Evolutionary conservation across 2,888 invertebrate genomes (phyloP), one percentile per base, ranked within the genome.

Genomic region (Litoditis marina): DNA sequence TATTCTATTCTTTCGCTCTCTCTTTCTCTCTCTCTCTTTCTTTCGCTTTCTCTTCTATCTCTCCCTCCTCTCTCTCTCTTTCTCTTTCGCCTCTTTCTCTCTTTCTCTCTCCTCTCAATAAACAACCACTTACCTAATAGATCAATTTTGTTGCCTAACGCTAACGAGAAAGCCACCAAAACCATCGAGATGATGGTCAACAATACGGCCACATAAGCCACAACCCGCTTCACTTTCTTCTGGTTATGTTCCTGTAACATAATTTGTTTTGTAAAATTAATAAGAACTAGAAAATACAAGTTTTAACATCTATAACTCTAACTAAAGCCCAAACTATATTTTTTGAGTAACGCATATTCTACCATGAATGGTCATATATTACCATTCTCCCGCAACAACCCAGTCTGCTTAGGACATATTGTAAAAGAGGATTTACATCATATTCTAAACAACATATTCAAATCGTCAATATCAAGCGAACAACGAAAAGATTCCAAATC

Each of bases 91-190:
- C n/a, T 8, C 42, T 19, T 42, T 42, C 42, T 42, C n/a, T 42
- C 42, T 42, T 8, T 6, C 4, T 16, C 19, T 42, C 5, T 6
- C n/a, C n/a, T n/a, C n/a, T n/a, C n/a, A n/a, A n/a, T n/a, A n/a
- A n/a, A n/a, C n/a, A n/a, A n/a, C n/a, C n/a, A 59, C 76, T 60
- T 30, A 80, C 79, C 80, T 66, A 80, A 69, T 56, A 78, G 63
- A 66, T 80, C 80, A 53, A 80, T 80, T 63, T 80, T 80, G 30
- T 78, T 69, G n/a, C 80, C 80, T n/a, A 80, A 65, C 22, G 80
- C 80, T 27, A 80, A 61, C 7, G 80, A 80, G 27, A 80, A 65
- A 2, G 76, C 80, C 28, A 80, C 79, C 34, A 80, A 63, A 34
- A 75, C 73, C 47, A 80, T 50, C 22, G 78, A 74, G 32, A 80